Conservation (phyloP, 2,888 invertebrate genomes). For the Yponomeuta sedellus region DNA sequence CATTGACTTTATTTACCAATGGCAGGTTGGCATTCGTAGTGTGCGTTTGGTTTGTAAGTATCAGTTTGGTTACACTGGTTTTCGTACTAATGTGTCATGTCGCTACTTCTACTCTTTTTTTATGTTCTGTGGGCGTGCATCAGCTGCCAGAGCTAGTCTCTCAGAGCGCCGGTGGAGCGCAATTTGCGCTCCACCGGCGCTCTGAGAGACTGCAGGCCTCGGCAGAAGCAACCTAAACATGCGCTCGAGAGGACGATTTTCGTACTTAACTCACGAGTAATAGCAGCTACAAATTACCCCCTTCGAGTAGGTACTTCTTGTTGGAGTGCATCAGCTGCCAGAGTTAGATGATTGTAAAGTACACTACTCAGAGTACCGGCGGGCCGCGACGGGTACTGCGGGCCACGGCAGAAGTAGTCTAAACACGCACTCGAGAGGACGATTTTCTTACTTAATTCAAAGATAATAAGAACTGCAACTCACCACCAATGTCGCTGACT, state of each 20-base stretch:
- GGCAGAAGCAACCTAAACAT: constrained; percentile 97
- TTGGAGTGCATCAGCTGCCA: constrained; percentile 98
- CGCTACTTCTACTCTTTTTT: too few relatives aligned
- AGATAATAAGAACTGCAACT: constrained; percentile 25
- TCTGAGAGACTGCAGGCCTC: too few relatives aligned
- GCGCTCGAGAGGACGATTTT: constrained; percentile 31
- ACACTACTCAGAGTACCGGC: constrained; percentile 88
- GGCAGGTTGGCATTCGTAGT: too few relatives aligned
- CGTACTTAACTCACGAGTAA: neutral
- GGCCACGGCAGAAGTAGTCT: constrained; percentile 98
- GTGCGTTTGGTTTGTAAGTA: too few relatives aligned
- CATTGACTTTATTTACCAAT: too few relatives aligned
- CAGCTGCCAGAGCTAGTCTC: too few relatives aligned
- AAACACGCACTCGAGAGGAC: constrained; percentile 76
- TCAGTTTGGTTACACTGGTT: too few relatives aligned
- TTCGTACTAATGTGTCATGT: too few relatives aligned
- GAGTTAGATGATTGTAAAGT: constrained; percentile 90
- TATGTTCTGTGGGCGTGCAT: too few relatives aligned
- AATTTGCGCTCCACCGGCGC: too few relatives aligned
- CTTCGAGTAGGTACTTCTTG: constrained; percentile 94
- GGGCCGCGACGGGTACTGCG: constrained; percentile 90
- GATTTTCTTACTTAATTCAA: neutral
- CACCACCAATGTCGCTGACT: constrained; percentile 87
- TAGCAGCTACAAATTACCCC: constrained; percentile 67
- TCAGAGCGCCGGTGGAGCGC: too few relatives aligned